Base-by-base conservation (phyloP, 2,797 vertebrate genomes). In the Enteromius thamalakanensis region DNA sequence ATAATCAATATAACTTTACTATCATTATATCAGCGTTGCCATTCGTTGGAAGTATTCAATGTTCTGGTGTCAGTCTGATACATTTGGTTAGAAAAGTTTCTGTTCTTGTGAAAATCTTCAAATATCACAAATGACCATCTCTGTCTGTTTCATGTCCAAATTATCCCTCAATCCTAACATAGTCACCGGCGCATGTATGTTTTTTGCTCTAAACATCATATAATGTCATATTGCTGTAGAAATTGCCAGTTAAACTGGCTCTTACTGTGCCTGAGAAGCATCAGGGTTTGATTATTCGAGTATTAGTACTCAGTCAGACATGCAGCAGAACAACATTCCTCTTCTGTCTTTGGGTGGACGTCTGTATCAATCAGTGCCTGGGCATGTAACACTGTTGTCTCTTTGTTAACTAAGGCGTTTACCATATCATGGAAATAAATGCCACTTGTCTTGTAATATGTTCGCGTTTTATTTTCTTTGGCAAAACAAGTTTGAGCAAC, bases 321-420 rank as follows among this genome's bases (percentile, higher is more conserved):
- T 89, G 87, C 37, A 11, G 76, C 81, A 5, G 17, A 76, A 65
- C 79, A 70, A 76, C 87, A 90, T 90, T 90, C 90, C 88, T n/a
- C 53, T 71, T 67, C 2, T 42, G 37, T 40, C 58, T 72, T 58
- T 76, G 77, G 77, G 76, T 67, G 49, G 70, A 81, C 37, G 23
- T 42, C 79, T 62, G 70, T 17, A 51, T 62, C 70, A 60, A n/a
- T n/a, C 26, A 78, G 17, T 77, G 75, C 53, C 29, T 69, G 26
- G 72, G 68, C 53, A 68, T 11, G 65, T 77, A 17, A 37, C 3
- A 71, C 34, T n/a, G 40, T 60, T 69, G 34, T 82, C 45, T 32
- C 42, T 42, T 67, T 47, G 64, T 53, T 58, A 69, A 76, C 53
- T 6, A 1, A 86, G 74, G 79, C 74, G 69, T 81, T 85, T 60